Base-by-base conservation (phyloP, 2,113 vertebrate genomes). In the Thoracochromis brauschi region DNA sequence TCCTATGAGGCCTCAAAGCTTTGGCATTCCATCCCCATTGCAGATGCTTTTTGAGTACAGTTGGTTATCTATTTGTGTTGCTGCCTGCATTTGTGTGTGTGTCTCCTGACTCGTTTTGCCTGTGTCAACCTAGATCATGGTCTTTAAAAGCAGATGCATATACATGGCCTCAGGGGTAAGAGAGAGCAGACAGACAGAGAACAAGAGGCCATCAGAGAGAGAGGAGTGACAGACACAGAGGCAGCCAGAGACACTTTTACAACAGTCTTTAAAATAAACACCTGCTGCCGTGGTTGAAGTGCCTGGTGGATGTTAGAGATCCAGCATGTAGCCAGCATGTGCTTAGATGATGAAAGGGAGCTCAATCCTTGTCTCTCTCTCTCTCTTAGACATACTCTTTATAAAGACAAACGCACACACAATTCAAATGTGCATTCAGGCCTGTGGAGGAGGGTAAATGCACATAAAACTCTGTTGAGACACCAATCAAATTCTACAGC, bases 231-330 rank as follows among this genome's bases (percentile, higher is more conserved):
- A 80, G 83, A 87, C 75, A 21, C 45, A 63, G 29, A 45, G 55
- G 57, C 65, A 57, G 84, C 86, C 87, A 85, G 51, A 91, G 84
- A 92, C 88, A 80, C 82, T 92, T 91, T 92, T 88, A 92, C 78
- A 71, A 21, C 81, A 42, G 75, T 35, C 88, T 94, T 91, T 91
- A 90, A 96, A 94, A 91, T 88, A 93, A 94, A 93, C 92, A 95
- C 94, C 94, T 94, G 94, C 93, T 75, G 80, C 81, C 8, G 35
- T 2, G 54, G 65, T 79, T 80, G 88, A 29, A 78, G 89, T 2
- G 85, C 29, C 85, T 12, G 58, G 57, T 4, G 24, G 29, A 87
- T 47, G 38, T 53, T 71, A 71, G 84, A 45, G 40, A 85, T 40
- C 79, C 73, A 63, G 58, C 80, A 79, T 63, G 57, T 81, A 53